Evolutionary conservation across 2,797 vertebrate genomes (phyloP).

Genomic region (Australoheros facetus): DNA sequence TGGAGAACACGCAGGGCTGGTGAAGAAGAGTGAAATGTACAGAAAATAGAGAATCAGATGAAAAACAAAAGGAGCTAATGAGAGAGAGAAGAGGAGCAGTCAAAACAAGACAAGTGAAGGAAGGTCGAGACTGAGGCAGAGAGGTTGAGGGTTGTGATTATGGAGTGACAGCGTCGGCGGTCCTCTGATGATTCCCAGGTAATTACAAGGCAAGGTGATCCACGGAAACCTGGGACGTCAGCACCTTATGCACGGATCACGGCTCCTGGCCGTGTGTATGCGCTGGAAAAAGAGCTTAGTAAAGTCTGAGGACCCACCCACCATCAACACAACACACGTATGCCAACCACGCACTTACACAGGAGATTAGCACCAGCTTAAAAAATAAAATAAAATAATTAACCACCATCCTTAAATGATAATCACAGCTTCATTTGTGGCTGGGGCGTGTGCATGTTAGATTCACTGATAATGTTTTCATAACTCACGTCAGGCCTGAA

Average conservation of each 20-base stretch:
- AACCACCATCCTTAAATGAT: conserved; percentile 60
- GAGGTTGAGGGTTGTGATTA: conserved; percentile 84
- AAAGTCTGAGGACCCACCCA: conserved; percentile 28
- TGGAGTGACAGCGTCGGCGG: conserved; percentile 83
- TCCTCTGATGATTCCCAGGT: conserved; percentile 86
- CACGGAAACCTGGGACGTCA: conserved; percentile 83
- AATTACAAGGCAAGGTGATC: conserved; percentile 90
- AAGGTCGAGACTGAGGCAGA: conserved; percentile 73
- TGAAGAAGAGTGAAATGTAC: background rate
- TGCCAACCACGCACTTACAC: conserved; percentile 15
- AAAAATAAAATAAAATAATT: conserved; percentile 32
- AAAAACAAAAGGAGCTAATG: conserved; percentile 54
- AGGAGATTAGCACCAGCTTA: conserved; percentile 60
- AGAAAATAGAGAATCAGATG: conserved; percentile 14
- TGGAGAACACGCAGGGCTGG: background rate
- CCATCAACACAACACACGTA: conserved; percentile 14
- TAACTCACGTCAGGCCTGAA: conserved; percentile 35
- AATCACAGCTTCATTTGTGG: conserved; percentile 55
- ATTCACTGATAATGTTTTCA: conserved; percentile 53
- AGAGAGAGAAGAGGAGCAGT: conserved; percentile 46
- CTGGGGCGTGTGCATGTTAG: conserved; percentile 22
- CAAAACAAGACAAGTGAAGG: conserved; percentile 60
- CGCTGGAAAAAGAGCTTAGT: conserved; percentile 13
- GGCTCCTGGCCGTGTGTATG: conserved; percentile 41
- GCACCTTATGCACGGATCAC: conserved; percentile 77